Evolutionary conservation across 1,140 invertebrate species (phyloP).

Genomic region (Drosophila grimshawi): DNA sequence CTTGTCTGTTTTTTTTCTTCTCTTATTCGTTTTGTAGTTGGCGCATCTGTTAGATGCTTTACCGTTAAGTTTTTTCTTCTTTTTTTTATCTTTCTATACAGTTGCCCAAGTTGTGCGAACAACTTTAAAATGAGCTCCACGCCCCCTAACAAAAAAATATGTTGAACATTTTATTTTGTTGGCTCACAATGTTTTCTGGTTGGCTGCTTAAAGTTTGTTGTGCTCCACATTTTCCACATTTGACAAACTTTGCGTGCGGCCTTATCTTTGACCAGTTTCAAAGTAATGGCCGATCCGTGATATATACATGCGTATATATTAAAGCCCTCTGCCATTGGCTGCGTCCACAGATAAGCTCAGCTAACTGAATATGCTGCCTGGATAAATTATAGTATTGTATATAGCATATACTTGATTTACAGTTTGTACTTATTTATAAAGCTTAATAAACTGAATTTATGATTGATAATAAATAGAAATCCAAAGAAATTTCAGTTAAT

Average conservation of each 20-base stretch:
- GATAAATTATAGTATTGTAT: neutral
- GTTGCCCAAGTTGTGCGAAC: constrained; percentile 35
- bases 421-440: too few species aligned
- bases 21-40: constrained; percentile 41
- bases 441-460: too few species aligned
- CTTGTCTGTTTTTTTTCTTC: neutral
- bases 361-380: neutral
- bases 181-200: constrained; percentile 57
- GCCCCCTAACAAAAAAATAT: constrained; percentile 31
- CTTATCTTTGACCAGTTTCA: constrained; percentile 27
- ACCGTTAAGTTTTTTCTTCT: constrained; percentile 65
- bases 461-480: too few species aligned
- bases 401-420: too few species aligned
- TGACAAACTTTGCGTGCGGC: neutral
- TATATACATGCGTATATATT: constrained; percentile 17
- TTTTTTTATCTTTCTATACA: constrained; percentile 41
- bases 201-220: constrained; percentile 53
- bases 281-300: constrained; percentile 40
- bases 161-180: constrained; percentile 14
- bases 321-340: constrained; percentile 26
- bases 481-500: too few species aligned
- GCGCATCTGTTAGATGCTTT: constrained; percentile 69
- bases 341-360: constrained; percentile 2
- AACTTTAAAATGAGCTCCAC: constrained; percentile 72
- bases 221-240: constrained; percentile 16